phyloP scores from a whole-genome alignment of 2,888 invertebrate genomes.

The Cremastinae sp. region DNA sequence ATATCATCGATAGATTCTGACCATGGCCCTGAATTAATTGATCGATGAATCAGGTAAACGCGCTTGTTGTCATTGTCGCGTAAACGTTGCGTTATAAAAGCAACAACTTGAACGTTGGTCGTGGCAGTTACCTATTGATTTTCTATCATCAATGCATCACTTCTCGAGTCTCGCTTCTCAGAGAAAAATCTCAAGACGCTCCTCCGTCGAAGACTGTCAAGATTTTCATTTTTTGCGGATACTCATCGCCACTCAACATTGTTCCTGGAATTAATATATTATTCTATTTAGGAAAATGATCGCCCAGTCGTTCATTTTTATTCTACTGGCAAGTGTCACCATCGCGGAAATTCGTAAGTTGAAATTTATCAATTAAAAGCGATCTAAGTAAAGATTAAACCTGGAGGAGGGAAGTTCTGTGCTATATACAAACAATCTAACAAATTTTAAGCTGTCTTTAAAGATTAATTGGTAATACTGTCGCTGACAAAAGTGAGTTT shows the following conservation, averaged over 20 bases:
- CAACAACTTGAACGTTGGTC: slow-evolving; percentile 33
- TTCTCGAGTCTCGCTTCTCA: slow-evolving; percentile 11
- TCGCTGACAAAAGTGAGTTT: no score
- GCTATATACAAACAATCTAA: no score
- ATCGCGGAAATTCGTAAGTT: slow-evolving; percentile 61
- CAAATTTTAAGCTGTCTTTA: no score
- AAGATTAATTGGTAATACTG: no score
- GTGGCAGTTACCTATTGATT: slow-evolving; percentile 41
- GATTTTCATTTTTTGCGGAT: neutral
- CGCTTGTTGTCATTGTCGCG: slow-evolving; percentile 23
- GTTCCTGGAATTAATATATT: no score
- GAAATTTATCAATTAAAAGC: neutral
- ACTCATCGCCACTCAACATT: no score
- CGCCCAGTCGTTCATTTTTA: slow-evolving; percentile 25
- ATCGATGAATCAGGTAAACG: slow-evolving; percentile 52
- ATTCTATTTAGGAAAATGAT: no score
- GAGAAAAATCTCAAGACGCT: slow-evolving; percentile 6
- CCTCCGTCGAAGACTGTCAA: slow-evolving; percentile 5
- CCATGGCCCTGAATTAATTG: slow-evolving; percentile 57
- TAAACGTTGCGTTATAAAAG: slow-evolving; percentile 49
- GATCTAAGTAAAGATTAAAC: no score
- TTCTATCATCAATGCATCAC: slow-evolving; percentile 32
- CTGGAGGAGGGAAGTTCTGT: no score
- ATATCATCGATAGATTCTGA: slow-evolving; percentile 41
- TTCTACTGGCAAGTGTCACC: slow-evolving; percentile 37